Conservation (phyloP, 1,140 invertebrate species). For the Drosophila novamexicana region DNA sequence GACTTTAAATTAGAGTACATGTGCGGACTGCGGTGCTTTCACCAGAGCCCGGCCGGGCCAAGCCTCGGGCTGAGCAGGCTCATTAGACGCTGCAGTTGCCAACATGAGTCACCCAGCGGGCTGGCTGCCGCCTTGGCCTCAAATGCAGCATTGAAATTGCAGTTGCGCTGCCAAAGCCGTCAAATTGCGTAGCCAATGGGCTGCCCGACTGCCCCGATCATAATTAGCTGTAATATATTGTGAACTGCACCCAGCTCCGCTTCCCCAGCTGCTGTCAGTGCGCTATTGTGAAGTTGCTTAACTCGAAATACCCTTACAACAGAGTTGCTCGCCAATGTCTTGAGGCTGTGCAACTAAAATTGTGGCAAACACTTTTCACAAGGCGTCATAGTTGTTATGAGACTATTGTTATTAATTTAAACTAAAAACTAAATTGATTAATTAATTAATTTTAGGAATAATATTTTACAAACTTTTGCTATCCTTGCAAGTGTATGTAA, state of each 20-base stretch:
- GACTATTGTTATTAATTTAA: not conserved
- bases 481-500: slow-evolving; percentile 13
- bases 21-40: slow-evolving; percentile 57
- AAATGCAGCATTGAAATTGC: slow-evolving; percentile 57
- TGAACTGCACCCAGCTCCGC: slow-evolving; percentile 26
- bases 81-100: slow-evolving; percentile 57
- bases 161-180: slow-evolving; percentile 49
- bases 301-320: slow-evolving; percentile 4
- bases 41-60: slow-evolving; percentile 45
- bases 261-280: slow-evolving; percentile 2
- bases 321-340: not conserved
- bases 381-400: not conserved
- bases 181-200: slow-evolving; percentile 66
- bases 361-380: not conserved
- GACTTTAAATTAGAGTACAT: slow-evolving; percentile 64
- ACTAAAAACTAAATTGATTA: not conserved
- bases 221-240: slow-evolving; percentile 77
- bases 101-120: slow-evolving; percentile 66
- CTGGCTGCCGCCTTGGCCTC: slow-evolving; percentile 63
- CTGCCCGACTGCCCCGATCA: slow-evolving; percentile 42
- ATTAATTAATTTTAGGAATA: not conserved
- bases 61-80: slow-evolving; percentile 41
- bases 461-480: not conserved
- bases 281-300: slow-evolving; percentile 18
- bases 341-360: not conserved